Evolutionary conservation across 2,888 invertebrate genomes (phyloP).

Genomic region (Selenia dentaria): DNA sequence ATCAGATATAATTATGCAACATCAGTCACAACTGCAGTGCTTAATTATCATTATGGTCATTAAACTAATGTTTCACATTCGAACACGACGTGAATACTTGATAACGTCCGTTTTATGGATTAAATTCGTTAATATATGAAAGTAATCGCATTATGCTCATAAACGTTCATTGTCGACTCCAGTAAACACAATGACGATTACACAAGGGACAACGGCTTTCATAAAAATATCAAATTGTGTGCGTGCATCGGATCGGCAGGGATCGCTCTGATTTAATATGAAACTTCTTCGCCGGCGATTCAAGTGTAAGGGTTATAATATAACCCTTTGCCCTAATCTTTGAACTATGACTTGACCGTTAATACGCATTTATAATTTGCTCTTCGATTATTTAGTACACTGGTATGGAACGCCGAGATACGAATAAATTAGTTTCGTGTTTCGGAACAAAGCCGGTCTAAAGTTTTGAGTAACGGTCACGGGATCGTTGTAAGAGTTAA

Average conservation of each 20-base stretch:
- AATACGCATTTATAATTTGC: slow-evolving; percentile 84
- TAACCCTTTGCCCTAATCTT: slow-evolving; percentile 82
- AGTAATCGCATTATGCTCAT: slow-evolving; percentile 30
- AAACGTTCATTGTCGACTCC: slow-evolving; percentile 27
- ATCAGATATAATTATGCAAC: slow-evolving; percentile 3
- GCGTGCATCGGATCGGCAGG: slow-evolving; percentile 56
- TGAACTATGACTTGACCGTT: slow-evolving; percentile 85
- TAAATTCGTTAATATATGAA: slow-evolving; percentile 30
- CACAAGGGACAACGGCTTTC: slow-evolving; percentile 56
- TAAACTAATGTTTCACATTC: slow-evolving; percentile 18
- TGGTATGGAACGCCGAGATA: slow-evolving; percentile 71
- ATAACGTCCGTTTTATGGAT: slow-evolving; percentile 18
- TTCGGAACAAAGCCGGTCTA: slow-evolving; percentile 78
- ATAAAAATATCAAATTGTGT: slow-evolving; percentile 63
- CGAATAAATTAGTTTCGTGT: slow-evolving; percentile 83
- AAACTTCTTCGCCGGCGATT: slow-evolving; percentile 68
- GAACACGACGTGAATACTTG: slow-evolving; percentile 11
- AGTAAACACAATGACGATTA: slow-evolving; percentile 30
- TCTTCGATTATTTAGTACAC: slow-evolving; percentile 81
- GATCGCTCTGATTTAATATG: slow-evolving; percentile 67
- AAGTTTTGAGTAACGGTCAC: slow-evolving; percentile 81
- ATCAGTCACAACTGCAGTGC: slow-evolving; percentile 5
- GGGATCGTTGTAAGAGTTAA: slow-evolving; percentile 72
- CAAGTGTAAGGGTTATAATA: slow-evolving; percentile 68
- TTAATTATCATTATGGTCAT: slow-evolving; percentile 9